Evolutionary conservation across 2,888 invertebrate species (phyloP).

Genomic region (Yponomeuta cagnagella): DNA sequence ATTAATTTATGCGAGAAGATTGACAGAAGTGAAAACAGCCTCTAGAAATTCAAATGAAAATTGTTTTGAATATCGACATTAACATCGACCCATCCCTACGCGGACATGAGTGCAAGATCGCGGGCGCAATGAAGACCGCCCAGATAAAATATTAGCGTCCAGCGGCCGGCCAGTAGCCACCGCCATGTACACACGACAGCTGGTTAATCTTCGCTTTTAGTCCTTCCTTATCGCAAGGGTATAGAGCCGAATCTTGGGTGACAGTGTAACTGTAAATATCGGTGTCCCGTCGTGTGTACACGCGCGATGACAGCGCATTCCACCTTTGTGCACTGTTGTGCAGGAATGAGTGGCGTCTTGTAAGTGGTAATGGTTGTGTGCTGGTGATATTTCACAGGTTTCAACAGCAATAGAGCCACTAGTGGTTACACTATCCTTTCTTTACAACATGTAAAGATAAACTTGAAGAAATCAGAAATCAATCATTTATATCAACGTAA

Average conservation of each 20-base stretch:
- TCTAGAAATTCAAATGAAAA: too few relatives aligned
- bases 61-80: slow-evolving; percentile 15
- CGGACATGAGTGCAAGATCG: slow-evolving; percentile 28
- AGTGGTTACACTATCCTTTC: too few relatives aligned
- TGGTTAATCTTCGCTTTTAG: too few relatives aligned
- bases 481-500: too few relatives aligned
- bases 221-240: too few relatives aligned
- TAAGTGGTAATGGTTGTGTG: not conserved
- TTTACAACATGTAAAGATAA: too few relatives aligned
- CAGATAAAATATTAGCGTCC: slow-evolving; percentile 69
- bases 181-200: slow-evolving; percentile 48
- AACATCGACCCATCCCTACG: slow-evolving; percentile 15
- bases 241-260: too few relatives aligned
- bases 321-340: not conserved
- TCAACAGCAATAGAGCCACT: not conserved
- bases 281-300: too few relatives aligned
- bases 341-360: not conserved
- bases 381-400: slow-evolving; percentile 1
- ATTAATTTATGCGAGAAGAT: too few relatives aligned
- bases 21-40: too few relatives aligned
- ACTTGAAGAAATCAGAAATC: too few relatives aligned
- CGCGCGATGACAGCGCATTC: not conserved
- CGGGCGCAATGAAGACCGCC: slow-evolving; percentile 68
- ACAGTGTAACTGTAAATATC: too few relatives aligned
- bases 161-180: slow-evolving; percentile 53